Conservation (phyloP, 2,888 invertebrate genomes). For the Pachliopta kotzebuea region DNA sequence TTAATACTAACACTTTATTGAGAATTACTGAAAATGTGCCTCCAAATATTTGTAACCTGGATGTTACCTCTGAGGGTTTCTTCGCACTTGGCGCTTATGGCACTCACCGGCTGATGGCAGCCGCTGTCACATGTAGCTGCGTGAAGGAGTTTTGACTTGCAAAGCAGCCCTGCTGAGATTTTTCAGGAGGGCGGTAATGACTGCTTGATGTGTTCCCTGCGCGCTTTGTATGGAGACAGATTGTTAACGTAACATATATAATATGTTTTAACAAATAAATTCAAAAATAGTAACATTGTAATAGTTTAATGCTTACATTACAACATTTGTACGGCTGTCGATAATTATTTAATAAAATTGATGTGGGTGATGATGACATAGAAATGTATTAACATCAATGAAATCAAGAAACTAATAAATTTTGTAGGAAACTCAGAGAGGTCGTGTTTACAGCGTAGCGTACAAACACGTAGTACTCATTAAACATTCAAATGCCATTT, state of each 20-base stretch:
- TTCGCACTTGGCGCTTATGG: constrained; percentile 40
- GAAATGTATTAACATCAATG: neutral
- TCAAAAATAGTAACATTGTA: no score
- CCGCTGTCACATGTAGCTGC: constrained; percentile 38
- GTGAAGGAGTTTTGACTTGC: constrained; percentile 75
- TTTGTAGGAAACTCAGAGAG: constrained; percentile 30
- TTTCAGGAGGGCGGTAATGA: constrained; percentile 78
- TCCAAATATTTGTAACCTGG: neutral
- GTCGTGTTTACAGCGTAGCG: constrained; percentile 44
- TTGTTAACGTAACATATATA: constrained; percentile 1
- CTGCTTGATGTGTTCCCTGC: constrained; percentile 65
- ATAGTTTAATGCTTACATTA: no score
- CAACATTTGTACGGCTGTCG: neutral
- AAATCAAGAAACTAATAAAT: constrained; percentile 18
- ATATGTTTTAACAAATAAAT: no score
- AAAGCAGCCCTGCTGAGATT: constrained; percentile 71
- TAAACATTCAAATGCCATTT: constrained; percentile 75
- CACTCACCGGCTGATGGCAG: constrained; percentile 34
- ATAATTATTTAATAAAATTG: neutral
- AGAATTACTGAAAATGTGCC: neutral
- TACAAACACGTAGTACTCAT: constrained; percentile 63
- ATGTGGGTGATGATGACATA: neutral
- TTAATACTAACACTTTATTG: no score
- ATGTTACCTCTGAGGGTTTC: constrained; percentile 37
- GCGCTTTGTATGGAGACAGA: constrained; percentile 45